phyloP scores from a whole-genome alignment of 2,888 invertebrate genomes.

The Bimastos eiseni region DNA sequence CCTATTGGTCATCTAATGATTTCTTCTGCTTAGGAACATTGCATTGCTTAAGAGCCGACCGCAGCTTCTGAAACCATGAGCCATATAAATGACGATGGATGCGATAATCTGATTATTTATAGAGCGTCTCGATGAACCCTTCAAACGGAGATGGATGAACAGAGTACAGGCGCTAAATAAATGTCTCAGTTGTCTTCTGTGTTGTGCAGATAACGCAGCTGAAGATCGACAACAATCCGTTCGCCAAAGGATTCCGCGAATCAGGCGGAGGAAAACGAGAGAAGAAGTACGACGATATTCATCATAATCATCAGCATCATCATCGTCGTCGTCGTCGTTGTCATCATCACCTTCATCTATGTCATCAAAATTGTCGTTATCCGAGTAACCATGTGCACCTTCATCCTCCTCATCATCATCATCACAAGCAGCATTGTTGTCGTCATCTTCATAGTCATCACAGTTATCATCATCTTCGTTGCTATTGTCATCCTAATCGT shows the following conservation, averaged over 20 bases:
- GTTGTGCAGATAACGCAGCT: slow-evolving; percentile 62
- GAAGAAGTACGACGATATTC: slow-evolving; percentile 77
- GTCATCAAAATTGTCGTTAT: neutral
- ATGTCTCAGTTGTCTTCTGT: neutral
- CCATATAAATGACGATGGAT: no score
- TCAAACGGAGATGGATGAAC: neutral
- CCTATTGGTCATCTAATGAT: no score
- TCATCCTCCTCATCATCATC: neutral
- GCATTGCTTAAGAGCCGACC: no score
- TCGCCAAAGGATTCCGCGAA: slow-evolving; percentile 65
- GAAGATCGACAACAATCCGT: slow-evolving; percentile 65
- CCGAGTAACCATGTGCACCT: neutral
- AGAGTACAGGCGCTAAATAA: neutral
- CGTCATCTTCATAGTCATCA: neutral
- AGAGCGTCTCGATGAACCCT: no score
- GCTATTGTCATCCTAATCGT: neutral
- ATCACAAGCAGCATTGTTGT: neutral
- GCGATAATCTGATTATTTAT: no score
- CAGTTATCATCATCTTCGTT: neutral
- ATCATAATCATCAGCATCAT: neutral
- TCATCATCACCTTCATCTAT: neutral
- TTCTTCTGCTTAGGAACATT: no score
- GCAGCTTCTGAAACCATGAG: no score
- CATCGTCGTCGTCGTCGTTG: neutral
- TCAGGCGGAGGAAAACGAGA: slow-evolving; percentile 95